Evolutionary conservation across 2,113 vertebrate genomes (phyloP).

Genomic region (Bubalus kerabau): DNA sequence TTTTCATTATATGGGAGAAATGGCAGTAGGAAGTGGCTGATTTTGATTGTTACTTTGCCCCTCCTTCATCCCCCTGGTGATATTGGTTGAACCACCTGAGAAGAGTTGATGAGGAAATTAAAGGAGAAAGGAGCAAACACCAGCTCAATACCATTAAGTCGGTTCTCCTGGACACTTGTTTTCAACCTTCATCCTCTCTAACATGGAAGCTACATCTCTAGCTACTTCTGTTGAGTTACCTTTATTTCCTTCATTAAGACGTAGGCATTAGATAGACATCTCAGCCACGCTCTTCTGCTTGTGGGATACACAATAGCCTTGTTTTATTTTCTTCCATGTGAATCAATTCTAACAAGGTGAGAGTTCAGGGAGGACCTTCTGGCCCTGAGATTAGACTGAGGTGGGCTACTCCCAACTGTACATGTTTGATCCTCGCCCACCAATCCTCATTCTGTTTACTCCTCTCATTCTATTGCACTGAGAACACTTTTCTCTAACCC

Average conservation of each 20-base stretch:
- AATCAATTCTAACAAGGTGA: neutral
- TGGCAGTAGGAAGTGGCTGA: neutral
- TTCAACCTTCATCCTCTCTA: neutral
- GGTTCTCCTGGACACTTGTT: neutral
- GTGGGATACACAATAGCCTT: neutral
- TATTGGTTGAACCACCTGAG: neutral
- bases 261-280: neutral
- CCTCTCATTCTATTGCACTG: neutral
- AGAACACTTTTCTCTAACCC: neutral
- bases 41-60: neutral
- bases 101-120: neutral
- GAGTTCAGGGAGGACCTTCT: neutral
- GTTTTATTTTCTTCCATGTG: neutral
- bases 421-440: neutral
- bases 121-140: neutral
- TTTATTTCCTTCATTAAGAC: neutral
- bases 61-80: neutral
- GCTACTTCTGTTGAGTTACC: neutral
- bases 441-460: neutral
- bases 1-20: neutral
- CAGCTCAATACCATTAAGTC: neutral
- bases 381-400: neutral
- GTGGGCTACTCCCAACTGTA: neutral
- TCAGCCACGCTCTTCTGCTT: neutral
- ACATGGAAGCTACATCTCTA: neutral